phyloP scores from a whole-genome alignment of 2,888 invertebrate species.

The Oxyteleia sp. region DNA sequence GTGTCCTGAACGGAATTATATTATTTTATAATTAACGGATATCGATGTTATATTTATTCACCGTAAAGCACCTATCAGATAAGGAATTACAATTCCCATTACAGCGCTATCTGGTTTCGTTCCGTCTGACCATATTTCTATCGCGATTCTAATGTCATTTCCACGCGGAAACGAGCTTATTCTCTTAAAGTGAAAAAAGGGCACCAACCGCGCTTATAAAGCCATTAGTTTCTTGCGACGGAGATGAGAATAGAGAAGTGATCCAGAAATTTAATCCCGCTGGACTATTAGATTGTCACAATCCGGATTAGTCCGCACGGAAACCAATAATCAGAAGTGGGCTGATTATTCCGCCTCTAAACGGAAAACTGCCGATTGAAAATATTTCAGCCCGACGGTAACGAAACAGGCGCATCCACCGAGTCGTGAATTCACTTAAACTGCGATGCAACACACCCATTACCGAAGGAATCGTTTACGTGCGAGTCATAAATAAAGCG shows the following conservation, averaged over 20 bases:
- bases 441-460: not conserved
- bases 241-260: constrained; percentile 43
- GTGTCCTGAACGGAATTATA: not conserved
- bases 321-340: not conserved
- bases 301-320: not conserved
- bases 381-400: not conserved
- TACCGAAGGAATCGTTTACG: constrained; percentile 33
- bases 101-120: constrained; percentile 10
- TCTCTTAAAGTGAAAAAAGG: constrained; percentile 28
- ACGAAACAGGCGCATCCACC: not conserved
- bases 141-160: constrained; percentile 42
- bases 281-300: constrained; percentile 17
- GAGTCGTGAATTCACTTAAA: constrained; percentile 27
- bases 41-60: constrained; percentile 24
- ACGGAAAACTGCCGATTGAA: not conserved
- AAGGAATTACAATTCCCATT: constrained; percentile 25
- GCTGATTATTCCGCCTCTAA: not conserved
- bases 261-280: constrained; percentile 27
- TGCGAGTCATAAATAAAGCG: constrained; percentile 28
- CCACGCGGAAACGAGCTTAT: constrained; percentile 33
- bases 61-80: constrained; percentile 5
- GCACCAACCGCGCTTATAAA: constrained; percentile 39
- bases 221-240: constrained; percentile 33
- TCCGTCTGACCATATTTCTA: constrained; percentile 23
- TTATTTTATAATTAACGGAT: constrained; percentile 14